Base-by-base conservation (phyloP, 2,797 vertebrate genomes). In the Buceros bicornis region DNA sequence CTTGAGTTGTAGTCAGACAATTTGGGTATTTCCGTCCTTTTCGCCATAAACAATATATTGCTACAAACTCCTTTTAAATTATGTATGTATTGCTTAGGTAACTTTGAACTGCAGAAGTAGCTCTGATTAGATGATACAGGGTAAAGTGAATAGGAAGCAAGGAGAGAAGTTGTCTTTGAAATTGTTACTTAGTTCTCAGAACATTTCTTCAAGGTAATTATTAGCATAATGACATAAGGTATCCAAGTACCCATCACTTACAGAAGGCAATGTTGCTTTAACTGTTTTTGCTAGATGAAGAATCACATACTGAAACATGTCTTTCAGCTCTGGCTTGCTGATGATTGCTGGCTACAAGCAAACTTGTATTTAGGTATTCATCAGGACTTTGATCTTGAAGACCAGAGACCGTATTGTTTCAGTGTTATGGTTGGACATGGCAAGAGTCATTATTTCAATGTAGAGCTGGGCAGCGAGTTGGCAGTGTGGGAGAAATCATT, bases 271-370 rank as follows among this genome's bases (percentile, higher is more conserved):
- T 57, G 33, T 74, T 89, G 58, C 33, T 80, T 88, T 82, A 86
- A 19, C 74, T 86, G 42, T 10, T 91, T 91, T 89, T 93, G 65
- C 48, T 82, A 79, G 72, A 89, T 94, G 81, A 95, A 90, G 82
- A 93, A 79, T 97, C 94, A 96, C 62, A 35, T 89, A 85, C 80
- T 95, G 70, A 95, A 96, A 96, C 69, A 15, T 98, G 64, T 97
- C 90, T 98, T 98, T 57, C 98, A 99, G 99, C 98, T 99, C 95
- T 99, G 99, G 98, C 98, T 99, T 97, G 97, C 98, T 33, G 99
- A 99, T 82, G 98, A 99, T 98, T 99, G 98, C 98, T 99, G 99
- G 99, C 98, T 99, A n/a, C 99, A 99, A 98, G 98, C 98, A 58
- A 98, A 98, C 95, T 96, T 99, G 42, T 98, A 98, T 97, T 97